phyloP scores from a whole-genome alignment of 1,140 invertebrate genomes.

The Phortica variegata region DNA sequence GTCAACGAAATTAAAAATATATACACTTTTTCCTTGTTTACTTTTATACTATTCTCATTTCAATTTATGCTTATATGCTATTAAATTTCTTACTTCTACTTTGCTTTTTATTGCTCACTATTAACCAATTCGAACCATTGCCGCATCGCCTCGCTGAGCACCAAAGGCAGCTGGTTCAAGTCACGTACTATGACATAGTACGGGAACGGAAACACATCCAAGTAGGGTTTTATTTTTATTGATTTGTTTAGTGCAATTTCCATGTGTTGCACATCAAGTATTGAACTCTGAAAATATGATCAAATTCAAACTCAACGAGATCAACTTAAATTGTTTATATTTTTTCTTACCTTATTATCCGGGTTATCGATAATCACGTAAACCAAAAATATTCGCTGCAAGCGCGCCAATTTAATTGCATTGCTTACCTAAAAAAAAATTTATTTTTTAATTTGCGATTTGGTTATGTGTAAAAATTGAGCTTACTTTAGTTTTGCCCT shows the following conservation, averaged over 20 bases:
- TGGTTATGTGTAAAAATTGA: not conserved
- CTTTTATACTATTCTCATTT: no score
- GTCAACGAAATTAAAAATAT: no score
- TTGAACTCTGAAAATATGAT: slow-evolving; percentile 71
- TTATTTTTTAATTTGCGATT: not conserved
- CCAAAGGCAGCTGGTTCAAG: slow-evolving; percentile 80
- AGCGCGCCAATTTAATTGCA: slow-evolving; percentile 77
- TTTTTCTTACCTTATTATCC: slow-evolving; percentile 71
- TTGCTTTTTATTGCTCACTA: slow-evolving; percentile 37
- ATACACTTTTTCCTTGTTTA: no score
- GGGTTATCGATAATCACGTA: slow-evolving; percentile 96
- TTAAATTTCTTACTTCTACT: no score
- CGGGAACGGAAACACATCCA: slow-evolving; percentile 97
- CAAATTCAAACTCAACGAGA: no score
- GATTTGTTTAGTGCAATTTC: slow-evolving; percentile 69
- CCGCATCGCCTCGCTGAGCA: slow-evolving; percentile 91
- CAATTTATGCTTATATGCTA: no score
- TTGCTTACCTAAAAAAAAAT: no score
- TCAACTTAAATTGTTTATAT: not conserved
- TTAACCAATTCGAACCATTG: slow-evolving; percentile 96
- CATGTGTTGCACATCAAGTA: slow-evolving; percentile 84
- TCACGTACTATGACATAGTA: slow-evolving; percentile 94
- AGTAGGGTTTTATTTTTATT: slow-evolving; percentile 65
- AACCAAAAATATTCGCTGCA: slow-evolving; percentile 86
- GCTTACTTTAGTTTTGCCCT: slow-evolving; percentile 81